Evolutionary conservation across 2,797 vertebrate species (phyloP).

Genomic region (Linurgus olivaceus): DNA sequence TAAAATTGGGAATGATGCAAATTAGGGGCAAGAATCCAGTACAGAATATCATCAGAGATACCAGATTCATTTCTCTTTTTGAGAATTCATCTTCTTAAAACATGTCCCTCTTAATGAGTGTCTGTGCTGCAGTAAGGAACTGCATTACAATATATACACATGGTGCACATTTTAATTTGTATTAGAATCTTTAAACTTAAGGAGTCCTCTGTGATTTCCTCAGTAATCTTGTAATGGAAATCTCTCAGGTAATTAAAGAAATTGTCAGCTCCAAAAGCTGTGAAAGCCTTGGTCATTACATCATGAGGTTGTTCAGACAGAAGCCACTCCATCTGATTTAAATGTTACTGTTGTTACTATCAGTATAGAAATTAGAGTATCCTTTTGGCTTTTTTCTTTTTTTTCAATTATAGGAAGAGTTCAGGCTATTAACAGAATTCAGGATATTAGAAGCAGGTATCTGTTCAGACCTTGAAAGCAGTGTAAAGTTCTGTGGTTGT

Average conservation of each 20-base stretch:
- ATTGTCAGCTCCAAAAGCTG: background rate
- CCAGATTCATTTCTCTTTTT: background rate
- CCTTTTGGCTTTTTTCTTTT: background rate
- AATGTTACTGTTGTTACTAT: background rate
- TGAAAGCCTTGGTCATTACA: background rate
- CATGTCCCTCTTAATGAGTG: background rate
- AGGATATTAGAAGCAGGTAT: background rate
- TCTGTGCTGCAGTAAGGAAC: background rate
- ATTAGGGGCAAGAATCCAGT: background rate
- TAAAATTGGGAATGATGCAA: background rate
- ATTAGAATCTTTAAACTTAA: background rate
- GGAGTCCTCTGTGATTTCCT: background rate
- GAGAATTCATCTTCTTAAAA: background rate
- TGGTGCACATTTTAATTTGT: background rate
- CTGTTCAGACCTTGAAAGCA: background rate
- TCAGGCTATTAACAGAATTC: background rate
- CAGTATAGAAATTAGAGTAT: background rate
- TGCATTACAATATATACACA: background rate
- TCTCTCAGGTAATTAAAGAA: background rate
- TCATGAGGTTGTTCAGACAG: background rate
- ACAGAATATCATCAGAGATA: background rate
- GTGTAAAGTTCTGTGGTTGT: rapidly evolving
- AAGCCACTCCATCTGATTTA: background rate
- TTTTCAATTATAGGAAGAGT: background rate
- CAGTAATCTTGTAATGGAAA: background rate